Conservation (phyloP, 64 coral and sea anemone genomes). For the Catalaphyllia jardinei region DNA sequence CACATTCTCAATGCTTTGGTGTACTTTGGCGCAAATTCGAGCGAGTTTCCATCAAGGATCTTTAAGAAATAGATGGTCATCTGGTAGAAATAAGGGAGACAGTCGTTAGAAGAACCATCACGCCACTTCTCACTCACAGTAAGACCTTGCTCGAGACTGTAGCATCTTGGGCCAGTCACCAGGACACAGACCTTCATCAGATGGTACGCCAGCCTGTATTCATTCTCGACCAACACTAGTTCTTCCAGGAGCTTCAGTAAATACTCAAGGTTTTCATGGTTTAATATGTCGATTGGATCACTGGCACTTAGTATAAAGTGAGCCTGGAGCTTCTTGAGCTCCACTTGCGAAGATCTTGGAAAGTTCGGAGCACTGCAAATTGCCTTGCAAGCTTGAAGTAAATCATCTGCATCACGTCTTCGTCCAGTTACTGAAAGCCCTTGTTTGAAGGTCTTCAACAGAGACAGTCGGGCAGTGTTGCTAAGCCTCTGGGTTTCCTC, state of each 20-base stretch:
- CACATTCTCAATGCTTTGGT: constrained; percentile 41
- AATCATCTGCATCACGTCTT: constrained; percentile 34
- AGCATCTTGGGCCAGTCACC: constrained; percentile 5
- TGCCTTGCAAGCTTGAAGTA: constrained; percentile 60
- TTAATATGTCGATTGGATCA: constrained; percentile 55
- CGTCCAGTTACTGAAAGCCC: background rate
- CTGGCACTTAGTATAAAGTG: constrained; percentile 51
- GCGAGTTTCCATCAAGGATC: constrained; percentile 28
- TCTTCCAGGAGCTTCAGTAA: constrained; percentile 58
- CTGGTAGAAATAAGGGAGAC: constrained; percentile 59
- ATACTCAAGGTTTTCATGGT: constrained; percentile 29
- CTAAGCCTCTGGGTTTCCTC: constrained; percentile 53
- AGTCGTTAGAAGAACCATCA: background rate
- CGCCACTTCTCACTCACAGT: constrained; percentile 23
- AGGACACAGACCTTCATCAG: constrained; percentile 63
- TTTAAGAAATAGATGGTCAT: constrained; percentile 49
- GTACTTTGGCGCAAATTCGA: constrained; percentile 21
- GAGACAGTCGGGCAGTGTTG: constrained; percentile 26
- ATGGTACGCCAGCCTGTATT: constrained; percentile 39
- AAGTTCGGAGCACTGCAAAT: constrained; percentile 61
- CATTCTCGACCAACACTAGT: constrained; percentile 44
- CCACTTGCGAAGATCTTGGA: constrained; percentile 46
- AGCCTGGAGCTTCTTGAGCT: constrained; percentile 68
- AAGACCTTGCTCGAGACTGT: constrained; percentile 40
- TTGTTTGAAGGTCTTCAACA: constrained; percentile 43